phyloP scores from a whole-genome alignment of 2,797 vertebrate species.

The Parauchenoglanis punctatus region DNA sequence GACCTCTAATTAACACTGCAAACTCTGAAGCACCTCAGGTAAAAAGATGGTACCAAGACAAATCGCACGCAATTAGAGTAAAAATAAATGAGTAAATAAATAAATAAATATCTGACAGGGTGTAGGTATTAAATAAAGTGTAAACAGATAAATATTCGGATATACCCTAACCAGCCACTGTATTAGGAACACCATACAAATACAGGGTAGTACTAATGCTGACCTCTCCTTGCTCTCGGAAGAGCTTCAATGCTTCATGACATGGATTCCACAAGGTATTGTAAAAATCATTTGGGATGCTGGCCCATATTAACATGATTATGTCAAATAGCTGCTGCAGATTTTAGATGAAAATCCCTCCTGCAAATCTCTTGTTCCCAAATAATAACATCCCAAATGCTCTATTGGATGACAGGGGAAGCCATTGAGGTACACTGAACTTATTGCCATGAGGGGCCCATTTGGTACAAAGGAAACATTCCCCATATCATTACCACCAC shows the following conservation, averaged over 20 bases:
- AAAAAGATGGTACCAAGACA: background rate
- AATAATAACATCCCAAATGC: background rate
- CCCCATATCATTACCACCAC: background rate
- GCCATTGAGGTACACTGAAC: background rate
- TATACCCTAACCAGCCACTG: background rate
- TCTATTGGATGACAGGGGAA: background rate
- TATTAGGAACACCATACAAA: background rate
- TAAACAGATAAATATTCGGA: background rate
- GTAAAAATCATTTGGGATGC: background rate
- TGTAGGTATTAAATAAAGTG: background rate
- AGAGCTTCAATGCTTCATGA: background rate
- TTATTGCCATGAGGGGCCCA: background rate
- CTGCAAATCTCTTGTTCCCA: too few relatives aligned
- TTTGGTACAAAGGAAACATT: background rate
- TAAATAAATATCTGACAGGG: background rate
- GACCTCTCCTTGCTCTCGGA: background rate
- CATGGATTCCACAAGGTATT: background rate
- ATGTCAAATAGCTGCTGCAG: background rate
- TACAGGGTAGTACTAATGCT: background rate
- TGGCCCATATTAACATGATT: background rate
- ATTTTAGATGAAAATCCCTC: background rate
- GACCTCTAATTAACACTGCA: background rate
- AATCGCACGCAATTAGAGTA: background rate
- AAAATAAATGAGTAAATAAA: background rate
- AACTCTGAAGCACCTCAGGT: background rate